Base-by-base conservation (phyloP, 2,888 invertebrate species). In the Crossocerus cetratus region DNA sequence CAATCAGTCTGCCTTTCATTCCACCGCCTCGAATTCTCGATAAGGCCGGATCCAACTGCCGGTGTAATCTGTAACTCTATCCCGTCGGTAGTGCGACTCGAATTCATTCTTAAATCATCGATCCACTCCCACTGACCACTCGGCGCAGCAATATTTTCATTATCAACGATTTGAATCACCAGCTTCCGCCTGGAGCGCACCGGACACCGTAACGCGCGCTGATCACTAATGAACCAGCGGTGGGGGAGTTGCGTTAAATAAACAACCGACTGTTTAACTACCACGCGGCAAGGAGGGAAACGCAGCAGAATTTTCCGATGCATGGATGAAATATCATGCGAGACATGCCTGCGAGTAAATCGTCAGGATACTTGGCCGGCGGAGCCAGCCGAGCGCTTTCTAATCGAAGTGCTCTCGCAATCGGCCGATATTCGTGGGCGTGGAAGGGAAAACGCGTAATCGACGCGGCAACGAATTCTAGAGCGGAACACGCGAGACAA, bases 11-110 rank as follows among this genome's bases (percentile, higher is more conserved):
- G 11, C 8, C 8, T 3, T 32, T 32, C 11, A 5, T 3, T 32
- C 32, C 11, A 32, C 32, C 32, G 11, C n/a, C n/a, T n/a, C 32
- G 32, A 32, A 32, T 32, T 32, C 11, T 32, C 32, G 8, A 32
- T 32, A 32, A 32, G 32, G 8, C 8, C 11, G 32, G 1, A 32
- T 32, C 11, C 32, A 32, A 32, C 32, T 32, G 32, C 32, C 11
- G 32, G 32, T 32, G 11, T 32, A 32, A 32, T 32, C 32, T 16
- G 14, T 16, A 49, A 49, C 49, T 11, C 49, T 16, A 49, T 49
- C 44, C 74, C 55, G 61, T 74, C 74, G 42, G 61, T 68, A 54
- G 22, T 16, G 22, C 55, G 43, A 44, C 22, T 53, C 43, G 62
- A n/a, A 23, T 20, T 23, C 20, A 59, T 4, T 49, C 49, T 49